A percentile compares a stretch with the other conserved stretches of the same genome.
phyloP scores from a whole-genome alignment of 2,113 vertebrate species.

The Toxostoma redivivum region DNA sequence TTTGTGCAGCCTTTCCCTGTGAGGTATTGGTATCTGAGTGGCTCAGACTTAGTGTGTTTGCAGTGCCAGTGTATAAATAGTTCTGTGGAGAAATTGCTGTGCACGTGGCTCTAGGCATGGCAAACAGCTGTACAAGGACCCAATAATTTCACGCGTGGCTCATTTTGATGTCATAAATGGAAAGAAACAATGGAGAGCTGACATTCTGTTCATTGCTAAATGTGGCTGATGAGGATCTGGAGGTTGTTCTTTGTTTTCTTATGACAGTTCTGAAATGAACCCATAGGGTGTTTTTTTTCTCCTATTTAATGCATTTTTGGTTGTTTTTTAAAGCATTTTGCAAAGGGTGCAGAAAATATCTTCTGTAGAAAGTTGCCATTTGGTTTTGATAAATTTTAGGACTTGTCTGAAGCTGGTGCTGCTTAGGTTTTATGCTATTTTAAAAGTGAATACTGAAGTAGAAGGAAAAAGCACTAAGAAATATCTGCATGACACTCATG shows the following conservation, averaged over 20 bases:
- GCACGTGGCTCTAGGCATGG: neutral
- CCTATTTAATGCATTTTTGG: neutral
- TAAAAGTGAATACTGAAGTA: neutral
- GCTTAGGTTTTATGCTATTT: neutral
- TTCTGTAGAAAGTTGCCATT: neutral
- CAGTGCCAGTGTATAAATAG: neutral
- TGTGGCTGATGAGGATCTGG: neutral
- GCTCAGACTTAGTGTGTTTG: neutral
- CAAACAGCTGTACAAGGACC: conserved; percentile 27
- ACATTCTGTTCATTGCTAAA: conserved; percentile 13
- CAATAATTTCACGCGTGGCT: neutral
- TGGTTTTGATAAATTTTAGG: neutral
- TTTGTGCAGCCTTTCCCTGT: neutral
- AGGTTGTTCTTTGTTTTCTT: conserved; percentile 22
- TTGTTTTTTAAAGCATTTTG: neutral
- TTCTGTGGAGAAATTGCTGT: neutral
- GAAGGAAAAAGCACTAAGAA: neutral
- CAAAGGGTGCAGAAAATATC: neutral
- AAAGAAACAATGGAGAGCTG: conserved; percentile 15
- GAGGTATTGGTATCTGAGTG: neutral
- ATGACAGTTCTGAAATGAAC: neutral
- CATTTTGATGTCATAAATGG: conserved; percentile 22
- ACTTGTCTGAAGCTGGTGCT: neutral
- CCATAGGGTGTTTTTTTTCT: too few relatives aligned
- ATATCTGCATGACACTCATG: rapidly evolving